Evolutionary conservation across 2,113 vertebrate genomes (phyloP).

Genomic region (Lipophrys pholis): DNA sequence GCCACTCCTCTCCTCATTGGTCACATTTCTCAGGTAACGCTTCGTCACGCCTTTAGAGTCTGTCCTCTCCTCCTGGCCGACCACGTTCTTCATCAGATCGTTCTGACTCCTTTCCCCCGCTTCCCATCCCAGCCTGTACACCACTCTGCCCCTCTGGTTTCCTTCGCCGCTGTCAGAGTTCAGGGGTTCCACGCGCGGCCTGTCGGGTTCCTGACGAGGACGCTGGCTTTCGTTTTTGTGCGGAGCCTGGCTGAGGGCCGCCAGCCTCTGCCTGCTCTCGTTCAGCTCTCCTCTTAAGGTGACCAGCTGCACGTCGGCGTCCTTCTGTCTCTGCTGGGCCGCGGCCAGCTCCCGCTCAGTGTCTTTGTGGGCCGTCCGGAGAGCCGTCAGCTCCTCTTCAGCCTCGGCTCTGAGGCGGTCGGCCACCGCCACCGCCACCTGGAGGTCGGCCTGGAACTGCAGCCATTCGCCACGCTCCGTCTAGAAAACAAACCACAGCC

Average conservation of each 20-base stretch:
- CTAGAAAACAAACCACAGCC: conserved; percentile 55
- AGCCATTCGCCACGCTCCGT: conserved; percentile 82
- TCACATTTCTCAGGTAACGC: conserved; percentile 72
- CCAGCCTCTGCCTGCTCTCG: conserved; percentile 70
- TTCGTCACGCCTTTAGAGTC: conserved; percentile 65
- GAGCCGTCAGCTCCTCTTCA: conserved; percentile 77
- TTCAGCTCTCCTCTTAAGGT: conserved; percentile 71
- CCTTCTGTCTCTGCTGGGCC: conserved; percentile 70
- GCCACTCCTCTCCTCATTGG: conserved; percentile 61
- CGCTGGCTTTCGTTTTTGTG: conserved; percentile 21
- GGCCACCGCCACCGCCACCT: conserved; percentile 86
- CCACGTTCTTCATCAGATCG: conserved; percentile 42
- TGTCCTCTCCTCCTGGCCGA: conserved; percentile 33
- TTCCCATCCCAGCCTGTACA: conserved; percentile 38
- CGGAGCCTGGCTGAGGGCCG: conserved; percentile 24
- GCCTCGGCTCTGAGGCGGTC: conserved; percentile 84
- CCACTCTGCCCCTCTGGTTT: conserved; percentile 37
- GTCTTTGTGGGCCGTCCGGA: conserved; percentile 69
- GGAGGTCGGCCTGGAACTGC: conserved; percentile 87
- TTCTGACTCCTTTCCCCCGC: conserved; percentile 37
- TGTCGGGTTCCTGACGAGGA: conserved; percentile 38
- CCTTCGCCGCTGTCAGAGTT: conserved; percentile 44
- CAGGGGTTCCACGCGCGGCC: conserved; percentile 25
- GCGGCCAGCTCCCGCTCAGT: conserved; percentile 71
- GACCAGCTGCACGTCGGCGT: conserved; percentile 72